Base-by-base conservation (phyloP, 2,888 invertebrate genomes). In the Helleia helle region DNA sequence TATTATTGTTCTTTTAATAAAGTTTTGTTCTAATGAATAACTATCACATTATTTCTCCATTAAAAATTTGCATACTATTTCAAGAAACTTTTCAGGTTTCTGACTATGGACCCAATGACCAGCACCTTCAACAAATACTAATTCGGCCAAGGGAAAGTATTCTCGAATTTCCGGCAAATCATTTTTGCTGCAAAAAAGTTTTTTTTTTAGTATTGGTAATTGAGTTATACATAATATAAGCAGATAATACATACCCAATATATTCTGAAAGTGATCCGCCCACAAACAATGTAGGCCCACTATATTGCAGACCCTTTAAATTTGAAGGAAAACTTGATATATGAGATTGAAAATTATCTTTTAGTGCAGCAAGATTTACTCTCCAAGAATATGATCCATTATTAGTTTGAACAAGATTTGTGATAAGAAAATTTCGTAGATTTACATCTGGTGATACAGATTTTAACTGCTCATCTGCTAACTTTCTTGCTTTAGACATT, bases 21-120 rank as follows among this genome's bases (percentile, higher is more conserved):
- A 14, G 28, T 38, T 30, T 41, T 30, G 27, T 25, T 22, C 9
- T 17, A 15, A 24, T 25, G 7, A 15, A 40, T 14, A 27, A 24
- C 2, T 6, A 30, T 29, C 36, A 41, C n/a, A 43, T 46, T 62
- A 83, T 56, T 81, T 84, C 25, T 76, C 73, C 54, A 86, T 83
- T 48, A 93, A 66, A 71, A 93, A 94, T 50, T 86, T 84, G 51
- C 88, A 75, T 24, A 90, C 81, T 38, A 86, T 55, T 37, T 89
- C 86, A 14, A 94, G 67, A 68, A 96, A 95, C 49, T 91, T 90
- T 4, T 86, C 72, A 1, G 97, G 96, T 65, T 96, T 93, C 48
- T 98, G 97, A 49, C 93, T 91, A 66, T 99, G 98, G 1, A 97
- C 90, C 93, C 96, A 94, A 71, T 99, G 98, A 0, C 96, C 95